phyloP scores from a whole-genome alignment of 2,113 vertebrate genomes.

The Osmerus mordax region DNA sequence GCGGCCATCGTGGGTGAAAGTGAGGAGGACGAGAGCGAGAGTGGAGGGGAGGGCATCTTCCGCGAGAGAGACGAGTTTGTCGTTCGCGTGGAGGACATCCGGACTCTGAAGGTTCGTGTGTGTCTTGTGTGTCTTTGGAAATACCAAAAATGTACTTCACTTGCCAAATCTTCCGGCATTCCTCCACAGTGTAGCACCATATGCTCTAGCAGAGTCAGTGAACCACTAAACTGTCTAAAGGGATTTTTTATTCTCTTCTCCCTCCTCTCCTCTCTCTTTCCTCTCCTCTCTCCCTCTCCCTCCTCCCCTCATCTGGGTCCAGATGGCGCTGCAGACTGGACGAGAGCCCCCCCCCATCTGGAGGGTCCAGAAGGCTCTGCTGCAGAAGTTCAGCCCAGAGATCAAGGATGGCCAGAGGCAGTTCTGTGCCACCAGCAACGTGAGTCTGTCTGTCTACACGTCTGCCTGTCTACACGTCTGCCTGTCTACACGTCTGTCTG shows the following conservation, averaged over 20 bases:
- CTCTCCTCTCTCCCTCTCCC: not conserved
- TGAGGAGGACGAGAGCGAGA: conserved; percentile 86
- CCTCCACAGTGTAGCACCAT: not conserved
- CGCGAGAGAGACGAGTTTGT: conserved; percentile 90
- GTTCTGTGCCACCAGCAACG: conserved; percentile 91
- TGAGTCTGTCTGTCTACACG: conserved; percentile 63
- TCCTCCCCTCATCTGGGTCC: not conserved
- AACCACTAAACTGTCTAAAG: not conserved
- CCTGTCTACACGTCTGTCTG: too few relatives aligned
- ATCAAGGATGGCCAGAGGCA: conserved; percentile 92
- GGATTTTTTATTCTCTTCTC: too few relatives aligned
- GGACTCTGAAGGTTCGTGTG: conserved; percentile 79
- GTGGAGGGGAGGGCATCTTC: conserved; percentile 88
- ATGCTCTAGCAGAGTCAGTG: not conserved
- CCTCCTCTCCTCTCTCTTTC: too few relatives aligned
- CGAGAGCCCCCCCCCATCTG: conserved; percentile 89
- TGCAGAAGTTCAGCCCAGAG: conserved; percentile 92
- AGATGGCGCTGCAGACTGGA: conserved; percentile 87
- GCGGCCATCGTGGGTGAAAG: conserved; percentile 89
- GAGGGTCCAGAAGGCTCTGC: conserved; percentile 89
- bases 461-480: not conserved
- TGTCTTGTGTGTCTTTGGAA: not conserved
- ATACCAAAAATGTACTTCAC: not conserved
- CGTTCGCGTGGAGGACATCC: conserved; percentile 86
- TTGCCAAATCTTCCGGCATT: not conserved